Evolutionary conservation across 92 coral and sea anemone genomes (phyloP), one percentile per base, ranked within the genome.

Genomic region (Zoanthus solanderi): DNA sequence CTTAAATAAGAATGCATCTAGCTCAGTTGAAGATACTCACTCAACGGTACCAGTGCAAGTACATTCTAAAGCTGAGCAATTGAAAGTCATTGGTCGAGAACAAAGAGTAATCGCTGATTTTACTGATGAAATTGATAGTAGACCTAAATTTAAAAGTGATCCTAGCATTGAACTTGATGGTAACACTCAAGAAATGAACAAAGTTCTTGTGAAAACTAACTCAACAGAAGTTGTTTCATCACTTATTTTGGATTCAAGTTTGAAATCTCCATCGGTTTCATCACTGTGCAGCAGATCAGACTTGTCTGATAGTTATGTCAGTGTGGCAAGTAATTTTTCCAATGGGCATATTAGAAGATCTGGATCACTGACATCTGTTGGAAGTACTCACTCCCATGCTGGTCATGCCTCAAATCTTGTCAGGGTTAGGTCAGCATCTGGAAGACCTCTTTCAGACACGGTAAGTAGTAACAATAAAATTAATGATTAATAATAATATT

Each of bases 161-260:
- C 98, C 93, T 15, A 94, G 92, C 71, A 95, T 95, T 78, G 94
- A 96, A 31, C 92, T 97, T 28, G 99, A 97, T 85, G 93, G 87
- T 65, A 90, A 94, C 68, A 93, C 97, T 12, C 96, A 95, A 50
- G 99, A 97, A 83, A 97, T 97, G 99, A 97, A 92, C 68, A 89
- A 88, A 86, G 94, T 97, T 42, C 90, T 97, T 45, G 99, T 90
- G 50, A 93, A 93, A 87, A 92, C 96, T 63, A 97, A 94, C 80
- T 97, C 94, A 68, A 97, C 97, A 56, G 98, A 97, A 87, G 97
- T 97, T 15, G 91, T 97, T 9, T 86, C 96, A 13, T 93, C 98
- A 9, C 85, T 93, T 28, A 83, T 78, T 46, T 65, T 96, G 73
- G 95, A 94, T 79, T 91, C 96, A 9, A 89, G 98, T 57, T 89